Evolutionary conservation across 2,797 vertebrate species (phyloP).

Genomic region (Squalus acanthias): DNA sequence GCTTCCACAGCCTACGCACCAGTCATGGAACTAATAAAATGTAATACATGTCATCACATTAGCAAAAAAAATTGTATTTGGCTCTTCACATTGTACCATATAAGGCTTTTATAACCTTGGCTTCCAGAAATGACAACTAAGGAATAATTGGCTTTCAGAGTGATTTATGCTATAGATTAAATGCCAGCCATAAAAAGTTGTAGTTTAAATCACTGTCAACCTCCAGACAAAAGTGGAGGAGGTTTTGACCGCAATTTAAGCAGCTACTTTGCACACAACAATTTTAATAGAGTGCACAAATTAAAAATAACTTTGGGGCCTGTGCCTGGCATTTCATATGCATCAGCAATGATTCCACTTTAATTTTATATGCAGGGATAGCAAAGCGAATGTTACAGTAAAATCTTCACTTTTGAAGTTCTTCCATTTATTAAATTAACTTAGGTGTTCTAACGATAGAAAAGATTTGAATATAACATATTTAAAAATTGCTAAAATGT

Average conservation of each 20-base stretch:
- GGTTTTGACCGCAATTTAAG: conserved; percentile 41
- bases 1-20: conserved; percentile 18
- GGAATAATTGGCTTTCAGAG: conserved; percentile 46
- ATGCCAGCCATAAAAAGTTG: conserved; percentile 46
- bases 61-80: conserved; percentile 41
- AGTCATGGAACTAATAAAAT: conserved; percentile 42
- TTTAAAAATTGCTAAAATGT: not conserved
- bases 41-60: conserved; percentile 40
- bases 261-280: not conserved
- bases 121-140: conserved; percentile 47
- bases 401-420: not conserved
- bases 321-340: not conserved
- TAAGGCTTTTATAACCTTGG: conserved; percentile 46
- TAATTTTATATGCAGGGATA: not conserved
- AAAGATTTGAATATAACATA: not conserved
- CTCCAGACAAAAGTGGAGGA: conserved; percentile 44
- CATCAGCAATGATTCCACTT: not conserved
- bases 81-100: conserved; percentile 28
- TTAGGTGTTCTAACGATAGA: not conserved
- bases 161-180: conserved; percentile 51
- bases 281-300: not conserved
- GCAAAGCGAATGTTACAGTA: not conserved
- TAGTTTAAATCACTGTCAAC: conserved; percentile 52
- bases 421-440: not conserved
- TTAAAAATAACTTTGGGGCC: conserved; percentile 4